phyloP scores from a whole-genome alignment of 2,888 invertebrate species.

The Mantis religiosa region DNA sequence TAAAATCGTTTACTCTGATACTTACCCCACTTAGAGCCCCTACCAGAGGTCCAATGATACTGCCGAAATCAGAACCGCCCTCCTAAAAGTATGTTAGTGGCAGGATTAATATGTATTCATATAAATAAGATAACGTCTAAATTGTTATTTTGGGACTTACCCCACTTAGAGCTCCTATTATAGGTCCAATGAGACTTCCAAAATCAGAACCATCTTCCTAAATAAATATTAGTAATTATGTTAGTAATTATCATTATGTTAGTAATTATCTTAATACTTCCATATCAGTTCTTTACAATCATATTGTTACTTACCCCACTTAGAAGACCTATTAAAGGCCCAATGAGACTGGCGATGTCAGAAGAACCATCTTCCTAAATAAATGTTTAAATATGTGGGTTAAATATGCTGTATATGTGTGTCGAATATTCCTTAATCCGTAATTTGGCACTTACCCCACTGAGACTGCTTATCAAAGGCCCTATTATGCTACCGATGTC shows the following conservation, averaged over 20 bases:
- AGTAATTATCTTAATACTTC: background rate
- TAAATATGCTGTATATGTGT: background rate
- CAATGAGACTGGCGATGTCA: background rate
- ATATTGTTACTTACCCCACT: constrained; percentile 19
- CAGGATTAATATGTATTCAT: too few species aligned
- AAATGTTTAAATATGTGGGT: background rate
- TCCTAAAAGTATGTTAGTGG: background rate
- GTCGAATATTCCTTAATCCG: background rate
- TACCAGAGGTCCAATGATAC: constrained; percentile 12
- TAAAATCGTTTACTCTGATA: background rate
- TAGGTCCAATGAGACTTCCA: constrained; percentile 3
- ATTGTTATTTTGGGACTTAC: background rate
- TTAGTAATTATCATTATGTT: background rate
- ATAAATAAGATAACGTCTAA: too few species aligned
- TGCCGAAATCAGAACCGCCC: constrained; percentile 2
- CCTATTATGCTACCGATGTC: constrained; percentile 19
- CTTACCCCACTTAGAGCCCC: constrained; percentile 26
- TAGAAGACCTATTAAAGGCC: background rate
- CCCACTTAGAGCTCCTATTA: constrained; percentile 21
- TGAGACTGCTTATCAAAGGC: constrained; percentile 19
- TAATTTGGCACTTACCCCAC: constrained; percentile 16
- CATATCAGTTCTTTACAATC: background rate
- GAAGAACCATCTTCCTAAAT: constrained; percentile 20
- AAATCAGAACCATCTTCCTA: constrained; percentile 7
- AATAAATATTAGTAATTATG: background rate